Conservation (phyloP, 2,888 invertebrate species). For the Invenusta paracnida region DNA sequence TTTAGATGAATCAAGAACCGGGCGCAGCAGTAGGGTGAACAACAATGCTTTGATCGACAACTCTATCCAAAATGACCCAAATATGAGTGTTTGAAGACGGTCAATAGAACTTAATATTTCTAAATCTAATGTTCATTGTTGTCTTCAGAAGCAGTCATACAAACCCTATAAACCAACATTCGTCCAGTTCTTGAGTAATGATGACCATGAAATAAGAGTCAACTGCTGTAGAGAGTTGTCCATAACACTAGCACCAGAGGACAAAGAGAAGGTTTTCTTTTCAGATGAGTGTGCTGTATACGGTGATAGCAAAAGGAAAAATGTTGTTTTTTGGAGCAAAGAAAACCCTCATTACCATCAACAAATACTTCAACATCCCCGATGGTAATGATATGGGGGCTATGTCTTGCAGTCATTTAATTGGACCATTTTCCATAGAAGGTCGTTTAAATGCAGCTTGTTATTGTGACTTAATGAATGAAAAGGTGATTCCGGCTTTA, state of each 20-base stretch:
- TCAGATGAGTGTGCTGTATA: constrained; percentile 32
- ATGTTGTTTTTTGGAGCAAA: constrained; percentile 29
- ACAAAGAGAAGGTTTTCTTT: constrained; percentile 31
- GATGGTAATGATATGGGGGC: constrained; percentile 31
- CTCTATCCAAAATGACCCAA: constrained; percentile 26
- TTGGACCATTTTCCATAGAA: constrained; percentile 25
- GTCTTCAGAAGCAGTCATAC: constrained; percentile 29
- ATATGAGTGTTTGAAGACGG: constrained; percentile 19
- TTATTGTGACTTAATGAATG: constrained; percentile 23
- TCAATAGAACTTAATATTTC: constrained; percentile 26
- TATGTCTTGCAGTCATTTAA: constrained; percentile 28
- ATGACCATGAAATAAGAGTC: constrained; percentile 23
- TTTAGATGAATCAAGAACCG: constrained; percentile 27
- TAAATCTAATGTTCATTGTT: constrained; percentile 18
- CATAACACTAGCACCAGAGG: constrained; percentile 23
- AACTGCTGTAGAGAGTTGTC: constrained; percentile 13
- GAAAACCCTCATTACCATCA: constrained; percentile 35
- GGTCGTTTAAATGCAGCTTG: constrained; percentile 15
- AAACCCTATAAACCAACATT: constrained; percentile 26
- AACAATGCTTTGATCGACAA: constrained; percentile 23
- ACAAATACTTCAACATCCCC: constrained; percentile 25
- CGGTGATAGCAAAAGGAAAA: constrained; percentile 18
- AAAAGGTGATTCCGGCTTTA: constrained; percentile 27
- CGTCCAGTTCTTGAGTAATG: constrained; percentile 24
- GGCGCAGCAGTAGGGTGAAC: constrained; percentile 22